Evolutionary conservation across 2,113 vertebrate genomes (phyloP), one percentile per base, ranked within the genome.

Genomic region (Mormyrus iriodes): DNA sequence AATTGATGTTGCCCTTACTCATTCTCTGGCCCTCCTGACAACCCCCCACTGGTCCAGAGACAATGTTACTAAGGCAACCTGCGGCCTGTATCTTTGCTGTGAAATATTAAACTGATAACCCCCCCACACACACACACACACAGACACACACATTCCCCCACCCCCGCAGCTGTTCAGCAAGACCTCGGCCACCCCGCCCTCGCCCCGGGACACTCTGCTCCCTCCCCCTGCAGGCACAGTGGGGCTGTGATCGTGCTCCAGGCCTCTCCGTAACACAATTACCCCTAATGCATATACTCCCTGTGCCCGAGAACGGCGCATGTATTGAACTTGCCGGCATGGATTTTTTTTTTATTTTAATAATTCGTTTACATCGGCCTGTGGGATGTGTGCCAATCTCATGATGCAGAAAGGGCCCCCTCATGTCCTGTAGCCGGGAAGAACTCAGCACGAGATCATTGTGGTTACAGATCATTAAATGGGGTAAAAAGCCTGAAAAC

Each of bases 341-440:
- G 83, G 91, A 94, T 95, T 95, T 95, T 94, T 92, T 91, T 61
- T 69, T 69, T 69, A 95, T 94, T 94, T 93, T 90, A 91, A 91
- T 94, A 93, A 95, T 86, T 91, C 92, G 91, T 94, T 95, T 95
- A 88, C 90, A 93, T 93, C 87, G 89, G 90, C 93, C 90, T 91
- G 88, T 27, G 90, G 90, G 91, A 92, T 69, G 76, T 53, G 52
- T 91, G 93, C 90, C 92, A 93, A 91, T 90, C 87, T 92, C 92
- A 92, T 69, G 61, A 69, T 3, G n/a, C n/a, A 4, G 9, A 13
- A 91, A 86, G 31, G 89, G 90, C 91, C 90, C 93, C 87, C 91
- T 85, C 89, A 31, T 93, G 92, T 87, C 92, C 35, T 19, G 73
- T 2, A 79, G 15, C 4, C 19, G 13, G 6, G 35, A 42, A 42